These are phyloP conservation scores for Tanypteryx hageni DNA, from an alignment of 2,888 invertebrate species.

Conservation along the genomic window DNA sequence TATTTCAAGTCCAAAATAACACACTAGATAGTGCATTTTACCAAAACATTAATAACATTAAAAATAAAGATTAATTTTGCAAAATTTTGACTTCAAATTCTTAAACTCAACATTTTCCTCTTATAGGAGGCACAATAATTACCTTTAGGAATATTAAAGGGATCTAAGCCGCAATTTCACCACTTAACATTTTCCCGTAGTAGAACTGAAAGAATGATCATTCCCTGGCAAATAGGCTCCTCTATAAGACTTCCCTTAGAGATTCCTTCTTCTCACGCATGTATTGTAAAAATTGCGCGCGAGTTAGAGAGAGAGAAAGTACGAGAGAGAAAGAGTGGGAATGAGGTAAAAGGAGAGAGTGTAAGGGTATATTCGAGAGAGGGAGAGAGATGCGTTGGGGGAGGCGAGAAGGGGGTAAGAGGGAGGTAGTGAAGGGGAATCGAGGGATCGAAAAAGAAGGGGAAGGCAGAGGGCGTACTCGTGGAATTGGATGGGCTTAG, in stretches of 20 bases:
- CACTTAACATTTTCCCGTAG: background rate
- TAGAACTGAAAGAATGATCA: background rate
- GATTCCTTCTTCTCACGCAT: background rate
- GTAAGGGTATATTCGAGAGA: background rate
- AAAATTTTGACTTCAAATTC: too few relatives aligned
- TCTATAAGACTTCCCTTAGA: background rate
- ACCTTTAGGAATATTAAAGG: too few relatives aligned
- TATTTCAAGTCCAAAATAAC: too few relatives aligned
- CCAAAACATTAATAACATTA: too few relatives aligned
- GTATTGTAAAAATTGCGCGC: background rate
- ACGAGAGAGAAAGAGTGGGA: background rate
- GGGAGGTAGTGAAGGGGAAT: background rate
- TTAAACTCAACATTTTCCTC: too few relatives aligned
- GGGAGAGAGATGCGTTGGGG: background rate
- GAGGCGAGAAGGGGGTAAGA: background rate
- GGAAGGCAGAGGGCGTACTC: background rate
- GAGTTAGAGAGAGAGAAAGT: background rate
- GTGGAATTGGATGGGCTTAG: constrained; percentile 1
- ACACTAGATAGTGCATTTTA: too few relatives aligned
- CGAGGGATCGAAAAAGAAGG: background rate
- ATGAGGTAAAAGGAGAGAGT: background rate
- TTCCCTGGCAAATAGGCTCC: background rate
- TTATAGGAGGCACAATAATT: too few relatives aligned
- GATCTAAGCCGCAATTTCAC: too few relatives aligned
- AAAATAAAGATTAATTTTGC: too few relatives aligned